Percentiles rank a stretch among this genome's conserved stretches.
These are phyloP conservation scores for Chaetodon trifascialis DNA, from an alignment of 2,113 vertebrate species.

Conservation along the genomic window DNA sequence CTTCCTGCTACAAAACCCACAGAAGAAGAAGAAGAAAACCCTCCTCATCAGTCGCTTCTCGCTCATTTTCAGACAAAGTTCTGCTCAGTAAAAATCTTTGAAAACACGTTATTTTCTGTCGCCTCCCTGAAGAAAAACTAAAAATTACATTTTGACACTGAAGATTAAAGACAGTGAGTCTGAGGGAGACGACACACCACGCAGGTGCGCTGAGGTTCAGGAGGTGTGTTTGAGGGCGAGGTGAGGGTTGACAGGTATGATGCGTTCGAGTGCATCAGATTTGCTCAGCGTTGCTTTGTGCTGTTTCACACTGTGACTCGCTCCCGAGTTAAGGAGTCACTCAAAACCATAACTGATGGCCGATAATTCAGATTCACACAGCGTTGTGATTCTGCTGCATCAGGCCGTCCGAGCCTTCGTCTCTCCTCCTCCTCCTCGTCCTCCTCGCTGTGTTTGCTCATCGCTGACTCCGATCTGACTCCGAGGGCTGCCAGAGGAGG, in stretches of 20 bases:
- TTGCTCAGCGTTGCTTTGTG: background rate
- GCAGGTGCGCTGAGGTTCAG: too few relatives aligned
- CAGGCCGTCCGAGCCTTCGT: constrained; percentile 6
- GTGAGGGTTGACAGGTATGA: background rate
- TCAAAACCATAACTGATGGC: background rate
- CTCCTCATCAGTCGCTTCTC: background rate
- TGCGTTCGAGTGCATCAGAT: background rate
- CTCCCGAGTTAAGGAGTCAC: background rate
- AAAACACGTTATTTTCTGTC: too few relatives aligned
- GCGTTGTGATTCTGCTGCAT: background rate
- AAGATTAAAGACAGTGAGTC: too few relatives aligned
- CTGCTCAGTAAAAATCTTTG: background rate
- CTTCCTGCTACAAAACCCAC: too few relatives aligned
- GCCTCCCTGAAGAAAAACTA: too few relatives aligned
- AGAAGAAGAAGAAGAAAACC: too few relatives aligned
- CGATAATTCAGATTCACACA: too few relatives aligned
- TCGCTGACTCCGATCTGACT: constrained; percentile 35
- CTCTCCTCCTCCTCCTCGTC: constrained; percentile 14
- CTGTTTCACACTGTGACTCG: background rate
- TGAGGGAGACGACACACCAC: too few relatives aligned
- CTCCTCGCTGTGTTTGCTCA: constrained; percentile 31
- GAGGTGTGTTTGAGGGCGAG: background rate
- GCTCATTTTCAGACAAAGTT: background rate
- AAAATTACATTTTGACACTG: too few relatives aligned
- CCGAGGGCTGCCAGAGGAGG: constrained; percentile 49